Evolutionary conservation across 2,113 vertebrate species (phyloP).

Genomic region (Trogon surrucura): DNA sequence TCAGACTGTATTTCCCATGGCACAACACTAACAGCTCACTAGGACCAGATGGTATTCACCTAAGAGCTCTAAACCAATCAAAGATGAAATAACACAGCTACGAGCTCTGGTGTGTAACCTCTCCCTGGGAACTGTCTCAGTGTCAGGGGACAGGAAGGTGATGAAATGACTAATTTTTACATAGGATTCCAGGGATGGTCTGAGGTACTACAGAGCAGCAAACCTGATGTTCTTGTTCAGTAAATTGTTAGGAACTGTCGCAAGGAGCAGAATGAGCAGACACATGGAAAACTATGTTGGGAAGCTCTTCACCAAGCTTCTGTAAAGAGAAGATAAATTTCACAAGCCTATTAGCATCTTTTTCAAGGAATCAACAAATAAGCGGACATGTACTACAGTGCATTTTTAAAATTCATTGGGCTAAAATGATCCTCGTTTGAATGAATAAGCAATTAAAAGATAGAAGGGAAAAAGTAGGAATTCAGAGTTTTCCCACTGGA

Average conservation of each 20-base stretch:
- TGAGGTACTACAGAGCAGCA: not conserved
- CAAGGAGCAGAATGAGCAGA: not conserved
- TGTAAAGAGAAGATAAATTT: not conserved
- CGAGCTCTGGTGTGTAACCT: accelerated
- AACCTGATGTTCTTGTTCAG: not conserved
- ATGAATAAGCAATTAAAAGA: conserved; percentile 3
- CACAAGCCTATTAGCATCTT: not conserved
- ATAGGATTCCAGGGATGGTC: not conserved
- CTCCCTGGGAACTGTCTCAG: not conserved
- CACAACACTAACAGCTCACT: not conserved
- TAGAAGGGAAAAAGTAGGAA: not conserved
- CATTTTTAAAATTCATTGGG: not conserved
- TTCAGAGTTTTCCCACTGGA: not conserved
- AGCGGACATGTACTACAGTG: not conserved
- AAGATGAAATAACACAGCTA: not conserved
- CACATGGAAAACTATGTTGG: not conserved
- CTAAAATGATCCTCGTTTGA: not conserved
- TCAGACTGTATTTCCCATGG: not conserved
- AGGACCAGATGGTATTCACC: not conserved
- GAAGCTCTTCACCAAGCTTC: not conserved
- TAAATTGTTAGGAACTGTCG: not conserved
- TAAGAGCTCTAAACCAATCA: not conserved
- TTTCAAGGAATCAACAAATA: not conserved
- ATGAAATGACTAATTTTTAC: not conserved
- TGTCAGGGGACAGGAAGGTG: not conserved